Percentiles rank a stretch among this genome's conserved stretches.
Conservation (phyloP, 2,113 vertebrate genomes). For the Uria aalge region DNA sequence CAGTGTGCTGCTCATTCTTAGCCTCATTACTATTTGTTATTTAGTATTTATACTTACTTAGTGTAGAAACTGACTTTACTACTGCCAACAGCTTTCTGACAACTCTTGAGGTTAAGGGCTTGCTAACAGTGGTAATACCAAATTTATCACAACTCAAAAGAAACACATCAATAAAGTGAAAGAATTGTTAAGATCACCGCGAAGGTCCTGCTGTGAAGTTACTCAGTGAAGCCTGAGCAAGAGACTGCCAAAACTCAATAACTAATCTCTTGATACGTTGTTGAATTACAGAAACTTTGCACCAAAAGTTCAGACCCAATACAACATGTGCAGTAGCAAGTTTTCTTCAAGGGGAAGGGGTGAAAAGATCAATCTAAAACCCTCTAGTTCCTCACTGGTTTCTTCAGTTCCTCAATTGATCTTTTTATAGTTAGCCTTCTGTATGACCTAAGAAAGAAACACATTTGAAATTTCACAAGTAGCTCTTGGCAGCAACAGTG, state of each 20-base stretch:
- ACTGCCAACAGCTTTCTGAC: not conserved
- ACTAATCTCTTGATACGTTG: not conserved
- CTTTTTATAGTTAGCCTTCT: not conserved
- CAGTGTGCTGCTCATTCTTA: not conserved
- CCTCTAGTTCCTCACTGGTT: not conserved
- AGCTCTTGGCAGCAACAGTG: not conserved
- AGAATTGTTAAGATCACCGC: not conserved
- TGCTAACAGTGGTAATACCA: not conserved
- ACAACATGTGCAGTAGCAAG: not conserved
- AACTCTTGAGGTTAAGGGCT: not conserved
- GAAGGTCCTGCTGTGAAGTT: not conserved
- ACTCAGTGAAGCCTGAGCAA: not conserved
- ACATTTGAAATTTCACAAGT: not conserved
- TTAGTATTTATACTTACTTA: not conserved
- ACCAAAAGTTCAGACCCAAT: not conserved
- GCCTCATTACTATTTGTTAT: not conserved
- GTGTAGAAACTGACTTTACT: not conserved
- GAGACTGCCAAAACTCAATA: not conserved
- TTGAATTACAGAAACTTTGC: not conserved
- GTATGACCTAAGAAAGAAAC: not conserved
- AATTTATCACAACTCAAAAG: not conserved
- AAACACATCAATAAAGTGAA: not conserved
- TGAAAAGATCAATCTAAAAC: not conserved
- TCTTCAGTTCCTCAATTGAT: not conserved
- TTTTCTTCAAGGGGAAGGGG: not conserved